phyloP scores from a whole-genome alignment of 2,113 vertebrate species.

The Mormoops blainvillei region DNA sequence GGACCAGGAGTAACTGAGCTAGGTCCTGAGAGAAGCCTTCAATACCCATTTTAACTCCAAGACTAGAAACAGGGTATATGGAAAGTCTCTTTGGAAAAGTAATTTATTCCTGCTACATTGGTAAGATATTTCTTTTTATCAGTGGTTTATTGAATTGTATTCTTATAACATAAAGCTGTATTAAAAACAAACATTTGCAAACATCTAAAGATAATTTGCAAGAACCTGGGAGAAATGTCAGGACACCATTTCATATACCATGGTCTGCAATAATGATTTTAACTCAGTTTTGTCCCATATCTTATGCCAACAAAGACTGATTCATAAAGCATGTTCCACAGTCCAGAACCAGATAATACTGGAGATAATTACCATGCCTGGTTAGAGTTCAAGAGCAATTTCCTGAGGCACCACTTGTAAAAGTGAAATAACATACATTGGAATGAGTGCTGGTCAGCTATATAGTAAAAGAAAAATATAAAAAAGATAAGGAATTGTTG shows the following conservation, averaged over 20 bases:
- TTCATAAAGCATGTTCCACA: conserved; percentile 60
- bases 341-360: conserved; percentile 61
- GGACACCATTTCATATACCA: conserved; percentile 13
- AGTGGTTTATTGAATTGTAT: background rate
- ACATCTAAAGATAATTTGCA: conserved; percentile 12
- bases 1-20: background rate
- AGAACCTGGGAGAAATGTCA: conserved; percentile 61
- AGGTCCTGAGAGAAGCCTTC: background rate
- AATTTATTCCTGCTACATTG: conserved; percentile 20
- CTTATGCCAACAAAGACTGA: conserved; percentile 60
- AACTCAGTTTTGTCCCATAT: conserved; percentile 40
- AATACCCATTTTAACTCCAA: background rate
- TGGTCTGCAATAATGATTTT: conserved; percentile 58
- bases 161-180: background rate
- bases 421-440: conserved; percentile 51
- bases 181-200: conserved; percentile 14
- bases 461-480: background rate
- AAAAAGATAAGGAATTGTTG: background rate
- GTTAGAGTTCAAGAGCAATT: conserved; percentile 67
- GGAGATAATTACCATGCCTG: conserved; percentile 56
- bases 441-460: background rate
- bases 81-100: conserved; percentile 17
- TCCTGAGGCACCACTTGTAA: conserved; percentile 65
- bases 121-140: background rate
- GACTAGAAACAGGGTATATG: background rate